phyloP scores from a whole-genome alignment of 30 jellyfish, hydroid and myxozoan species.

The Catostylus mosaicus region DNA sequence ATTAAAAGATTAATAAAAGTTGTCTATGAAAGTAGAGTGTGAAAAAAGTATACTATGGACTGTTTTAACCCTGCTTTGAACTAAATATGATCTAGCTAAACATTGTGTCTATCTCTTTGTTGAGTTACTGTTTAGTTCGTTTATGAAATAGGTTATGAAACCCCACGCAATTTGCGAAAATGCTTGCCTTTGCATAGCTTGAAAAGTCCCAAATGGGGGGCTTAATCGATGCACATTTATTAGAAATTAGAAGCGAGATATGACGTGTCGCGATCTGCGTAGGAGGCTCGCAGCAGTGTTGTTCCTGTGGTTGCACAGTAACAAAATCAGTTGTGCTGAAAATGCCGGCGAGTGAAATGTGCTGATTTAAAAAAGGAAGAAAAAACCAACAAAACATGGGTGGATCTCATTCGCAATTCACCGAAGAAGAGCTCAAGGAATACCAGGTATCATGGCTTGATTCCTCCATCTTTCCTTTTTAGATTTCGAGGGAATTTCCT shows the following conservation, averaged over 20 bases:
- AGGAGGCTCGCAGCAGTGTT: neutral
- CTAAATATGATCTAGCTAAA: neutral
- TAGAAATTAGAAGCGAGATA: neutral
- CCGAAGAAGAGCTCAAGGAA: constrained; percentile 91
- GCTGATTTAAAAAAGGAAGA: neutral
- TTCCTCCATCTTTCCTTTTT: neutral
- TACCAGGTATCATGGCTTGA: constrained; percentile 69
- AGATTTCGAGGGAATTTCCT: too few species aligned
- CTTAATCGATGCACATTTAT: too few species aligned
- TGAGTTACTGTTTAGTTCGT: too few species aligned
- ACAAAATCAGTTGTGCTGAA: neutral
- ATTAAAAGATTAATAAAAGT: neutral
- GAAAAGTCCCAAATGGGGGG: too few species aligned
- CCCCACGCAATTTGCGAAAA: too few species aligned
- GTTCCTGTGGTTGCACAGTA: neutral
- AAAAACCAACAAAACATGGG: too few species aligned
- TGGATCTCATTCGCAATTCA: constrained; percentile 85
- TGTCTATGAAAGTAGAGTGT: constrained; percentile 14
- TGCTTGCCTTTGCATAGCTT: too few species aligned
- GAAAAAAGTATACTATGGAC: neutral
- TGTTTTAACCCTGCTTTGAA: neutral
- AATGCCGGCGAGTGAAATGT: neutral
- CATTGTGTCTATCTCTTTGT: too few species aligned
- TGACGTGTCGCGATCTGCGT: neutral
- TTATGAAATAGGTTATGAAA: too few species aligned